Percentiles rank a stretch among this genome's conserved stretches.
phyloP scores from a whole-genome alignment of 2,888 invertebrate genomes.

The Omphaloscelis lunosa region DNA sequence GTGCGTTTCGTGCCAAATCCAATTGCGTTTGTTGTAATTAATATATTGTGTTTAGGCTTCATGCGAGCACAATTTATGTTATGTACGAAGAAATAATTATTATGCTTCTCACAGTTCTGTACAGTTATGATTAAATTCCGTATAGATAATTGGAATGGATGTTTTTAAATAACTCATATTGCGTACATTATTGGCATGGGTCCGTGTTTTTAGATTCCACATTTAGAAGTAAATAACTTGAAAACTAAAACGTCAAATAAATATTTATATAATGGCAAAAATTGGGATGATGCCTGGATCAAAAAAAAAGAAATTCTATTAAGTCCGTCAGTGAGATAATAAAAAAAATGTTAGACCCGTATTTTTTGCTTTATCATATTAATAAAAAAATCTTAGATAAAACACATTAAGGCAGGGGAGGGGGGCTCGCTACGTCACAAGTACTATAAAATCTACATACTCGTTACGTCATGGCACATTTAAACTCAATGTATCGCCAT shows the following conservation, averaged over 20 bases:
- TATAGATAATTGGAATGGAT: background rate
- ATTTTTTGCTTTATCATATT: no score
- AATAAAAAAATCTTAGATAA: no score
- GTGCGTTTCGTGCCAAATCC: conserved; percentile 38
- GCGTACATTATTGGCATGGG: background rate
- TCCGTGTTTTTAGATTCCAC: background rate
- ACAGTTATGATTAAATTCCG: background rate
- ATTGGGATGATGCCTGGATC: no score
- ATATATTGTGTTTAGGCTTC: conserved; percentile 22
- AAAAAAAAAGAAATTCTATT: no score
- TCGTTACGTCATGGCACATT: no score
- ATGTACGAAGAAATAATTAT: conserved; percentile 1
- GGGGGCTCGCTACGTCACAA: no score
- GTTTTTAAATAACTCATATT: background rate
- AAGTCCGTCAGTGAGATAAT: no score
- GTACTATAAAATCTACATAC: no score
- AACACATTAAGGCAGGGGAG: no score
- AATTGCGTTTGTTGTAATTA: conserved; percentile 42
- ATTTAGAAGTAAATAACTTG: background rate
- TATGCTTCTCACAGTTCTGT: no score
- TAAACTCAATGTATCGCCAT: no score
- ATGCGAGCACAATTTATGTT: conserved; percentile 10
- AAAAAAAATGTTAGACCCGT: no score
- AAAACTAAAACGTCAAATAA: background rate
- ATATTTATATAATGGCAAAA: background rate